Evolutionary conservation across 1,140 invertebrate genomes (phyloP), one percentile per base, ranked within the genome.

Genomic region (Brachystomella parvula): DNA sequence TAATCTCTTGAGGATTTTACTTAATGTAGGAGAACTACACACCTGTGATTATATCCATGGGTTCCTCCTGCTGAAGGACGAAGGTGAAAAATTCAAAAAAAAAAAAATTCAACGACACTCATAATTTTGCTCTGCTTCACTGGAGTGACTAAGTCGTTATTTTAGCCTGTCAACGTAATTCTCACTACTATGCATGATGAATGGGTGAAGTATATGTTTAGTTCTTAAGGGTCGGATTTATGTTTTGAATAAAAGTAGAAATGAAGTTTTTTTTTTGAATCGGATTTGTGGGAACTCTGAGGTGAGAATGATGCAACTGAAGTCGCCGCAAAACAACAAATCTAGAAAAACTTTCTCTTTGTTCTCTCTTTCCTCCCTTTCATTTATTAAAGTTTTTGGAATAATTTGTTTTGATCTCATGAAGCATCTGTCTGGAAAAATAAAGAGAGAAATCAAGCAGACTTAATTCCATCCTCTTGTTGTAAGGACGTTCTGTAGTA

Each of bases 401-500:
- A 70, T 70, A 67, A 70, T 70, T 70, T 70, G 69, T 67, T 70
- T 67, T 70, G 65, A 70, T 70, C 64, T 70, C 62, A 44, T 61
- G 62, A 64, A 70, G 69, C 69, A 70, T 70, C 69, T 70, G 69
- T 67, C 65, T 70, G 58, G 33, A 67, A 67, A 65, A 67, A 70
- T 65, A 62, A 67, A 59, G 69, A 57, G 62, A 67, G 35, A 39
- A 39, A 39, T 39, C n/a, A n/a, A n/a, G n/a, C n/a, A n/a, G n/a
- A n/a, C n/a, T n/a, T n/a, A n/a, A n/a, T n/a, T n/a, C n/a, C n/a
- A n/a, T n/a, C n/a, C n/a, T n/a, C n/a, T n/a, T n/a, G n/a, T n/a
- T n/a, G n/a, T n/a, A n/a, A n/a, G n/a, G n/a, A n/a, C n/a, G n/a
- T n/a, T n/a, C n/a, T n/a, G n/a, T n/a, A n/a, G n/a, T n/a, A n/a